Conservation (phyloP, 2,797 vertebrate species). For the Fistularia commersonii region DNA sequence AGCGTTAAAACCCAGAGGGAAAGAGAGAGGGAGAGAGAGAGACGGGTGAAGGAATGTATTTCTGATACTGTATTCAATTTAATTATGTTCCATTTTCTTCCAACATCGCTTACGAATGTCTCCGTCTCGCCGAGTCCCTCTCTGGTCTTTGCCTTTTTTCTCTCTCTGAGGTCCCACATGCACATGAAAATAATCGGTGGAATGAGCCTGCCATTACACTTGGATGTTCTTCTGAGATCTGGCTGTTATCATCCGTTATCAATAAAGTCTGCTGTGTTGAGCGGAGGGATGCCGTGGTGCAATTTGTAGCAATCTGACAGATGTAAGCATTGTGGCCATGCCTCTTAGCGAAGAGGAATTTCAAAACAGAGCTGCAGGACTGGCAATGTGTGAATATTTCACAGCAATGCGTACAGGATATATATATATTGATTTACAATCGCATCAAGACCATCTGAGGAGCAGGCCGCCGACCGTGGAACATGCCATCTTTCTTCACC, state of each 20-base stretch:
- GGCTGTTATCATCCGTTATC: conserved; percentile 37
- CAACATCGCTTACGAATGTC: not conserved
- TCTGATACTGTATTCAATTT: conserved; percentile 1
- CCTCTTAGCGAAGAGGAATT: conserved; percentile 3
- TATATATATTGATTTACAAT: conserved; percentile 33
- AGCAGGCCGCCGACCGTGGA: conserved; percentile 31
- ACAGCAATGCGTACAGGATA: too few relatives aligned
- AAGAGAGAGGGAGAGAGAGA: too few relatives aligned
- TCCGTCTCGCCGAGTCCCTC: conserved; percentile 1
- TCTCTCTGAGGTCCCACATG: conserved; percentile 1
- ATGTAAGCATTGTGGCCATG: conserved; percentile 14
- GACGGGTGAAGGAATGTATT: not conserved
- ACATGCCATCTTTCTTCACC: conserved; percentile 52
- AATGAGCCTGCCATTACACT: conserved; percentile 23
- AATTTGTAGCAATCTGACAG: conserved; percentile 35
- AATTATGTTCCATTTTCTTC: conserved; percentile 5
- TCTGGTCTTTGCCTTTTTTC: not conserved
- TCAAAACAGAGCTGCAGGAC: conserved; percentile 3
- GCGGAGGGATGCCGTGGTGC: conserved; percentile 25
- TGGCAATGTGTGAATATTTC: conserved; percentile 4
- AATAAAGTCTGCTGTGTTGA: conserved; percentile 38
- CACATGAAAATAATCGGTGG: conserved; percentile 5
- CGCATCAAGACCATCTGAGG: conserved; percentile 38
- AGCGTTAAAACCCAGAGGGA: too few relatives aligned
- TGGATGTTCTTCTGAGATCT: conserved; percentile 32